Evolutionary conservation across 2,113 vertebrate genomes (phyloP).

Genomic region (Nipponia nippon): DNA sequence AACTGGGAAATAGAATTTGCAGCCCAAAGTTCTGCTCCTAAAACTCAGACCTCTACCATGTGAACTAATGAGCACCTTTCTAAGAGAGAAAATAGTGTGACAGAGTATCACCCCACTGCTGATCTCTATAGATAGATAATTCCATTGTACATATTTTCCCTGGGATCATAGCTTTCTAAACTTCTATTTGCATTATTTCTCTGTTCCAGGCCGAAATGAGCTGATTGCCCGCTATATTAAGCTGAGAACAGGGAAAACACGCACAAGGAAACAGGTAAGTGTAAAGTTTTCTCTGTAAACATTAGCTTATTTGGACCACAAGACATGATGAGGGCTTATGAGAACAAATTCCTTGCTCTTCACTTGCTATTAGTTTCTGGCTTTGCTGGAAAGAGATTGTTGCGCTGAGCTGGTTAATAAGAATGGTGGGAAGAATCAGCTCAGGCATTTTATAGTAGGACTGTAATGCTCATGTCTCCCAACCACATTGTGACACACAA

Average conservation of each 20-base stretch:
- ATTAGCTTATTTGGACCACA: not conserved
- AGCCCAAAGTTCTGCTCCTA: not conserved
- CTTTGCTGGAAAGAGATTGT: not conserved
- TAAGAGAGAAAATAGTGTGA: not conserved
- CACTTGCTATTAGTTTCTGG: not conserved
- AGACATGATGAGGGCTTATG: not conserved
- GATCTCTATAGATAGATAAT: not conserved
- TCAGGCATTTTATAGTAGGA: not conserved
- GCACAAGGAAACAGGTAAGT: constrained; percentile 94
- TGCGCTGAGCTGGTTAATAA: not conserved
- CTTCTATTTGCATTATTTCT: not conserved
- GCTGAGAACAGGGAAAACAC: constrained; percentile 93
- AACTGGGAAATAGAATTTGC: not conserved
- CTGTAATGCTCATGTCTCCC: not conserved
- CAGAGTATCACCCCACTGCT: not conserved
- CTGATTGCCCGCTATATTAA: constrained; percentile 96
- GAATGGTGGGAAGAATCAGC: not conserved
- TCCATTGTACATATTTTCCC: not conserved
- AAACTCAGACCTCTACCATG: not conserved
- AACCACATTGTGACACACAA: accelerated
- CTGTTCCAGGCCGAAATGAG: constrained; percentile 87
- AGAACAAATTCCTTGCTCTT: not conserved
- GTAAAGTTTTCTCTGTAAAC: not conserved
- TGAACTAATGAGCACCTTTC: not conserved
- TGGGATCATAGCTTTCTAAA: not conserved